Base-by-base conservation (phyloP, 2,113 vertebrate species). In the Scatophagus argus region DNA sequence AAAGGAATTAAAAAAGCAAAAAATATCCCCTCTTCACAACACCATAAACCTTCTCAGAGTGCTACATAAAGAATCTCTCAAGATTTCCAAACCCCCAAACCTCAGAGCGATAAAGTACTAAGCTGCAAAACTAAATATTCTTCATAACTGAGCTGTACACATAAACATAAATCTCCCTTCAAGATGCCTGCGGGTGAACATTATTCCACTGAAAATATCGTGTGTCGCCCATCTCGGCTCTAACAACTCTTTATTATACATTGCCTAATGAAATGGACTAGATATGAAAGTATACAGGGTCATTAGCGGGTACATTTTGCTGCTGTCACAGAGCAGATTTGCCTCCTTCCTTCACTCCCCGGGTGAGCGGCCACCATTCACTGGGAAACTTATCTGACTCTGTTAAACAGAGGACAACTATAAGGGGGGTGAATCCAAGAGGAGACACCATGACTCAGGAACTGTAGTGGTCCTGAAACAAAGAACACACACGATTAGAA, bases 381-480 rank as follows among this genome's bases (percentile, higher is more conserved):
- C 65, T 64, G 64, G 36, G 74, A 73, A 49, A 59, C 47, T 25
- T 25, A 58, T 54, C 69, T 16, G 29, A 62, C 55, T 52, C 61
- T 59, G 55, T 19, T 32, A 4, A 61, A 34, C 38, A 43, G 41
- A 80, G 59, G 56, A 46, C 11, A 27, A 39, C 7, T 14, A 16
- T 13, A 9, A 32, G 38, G 39, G n/a, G 0, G 43, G 55, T 41
- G 23, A 31, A 59, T 52, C 55, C 38, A 44, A 44, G 39, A 51
- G 34, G 61, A 56, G 38, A 58, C 11, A 54, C 9, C 10, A 3
- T 21, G 27, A 44, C 71, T 95, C 93, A 95, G 25, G 94, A 82
- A 55, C 70, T 88, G 74, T 95, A 95, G 83, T 93, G 95, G 72
- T 95, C 95, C 95, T 95, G 82, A 4, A 44, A 49, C 10, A 58